These are phyloP conservation scores for Zonitis immaculata DNA, from an alignment of 2,888 invertebrate species.

Conservation along the genomic window DNA sequence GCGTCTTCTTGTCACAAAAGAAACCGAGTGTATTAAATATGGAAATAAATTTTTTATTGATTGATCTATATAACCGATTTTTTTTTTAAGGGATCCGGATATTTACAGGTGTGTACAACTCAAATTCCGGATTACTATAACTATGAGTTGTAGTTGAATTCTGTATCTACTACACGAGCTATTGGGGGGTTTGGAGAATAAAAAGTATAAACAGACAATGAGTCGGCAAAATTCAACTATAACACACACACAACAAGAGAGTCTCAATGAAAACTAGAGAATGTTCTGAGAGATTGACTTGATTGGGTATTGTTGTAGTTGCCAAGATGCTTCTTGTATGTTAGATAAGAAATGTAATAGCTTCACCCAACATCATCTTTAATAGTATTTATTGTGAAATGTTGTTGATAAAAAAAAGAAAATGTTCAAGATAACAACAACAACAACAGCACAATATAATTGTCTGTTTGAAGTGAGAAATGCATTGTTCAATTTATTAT, in stretches of 20 bases:
- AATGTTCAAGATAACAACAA: slow-evolving; percentile 3
- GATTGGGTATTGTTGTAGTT: slow-evolving; percentile 22
- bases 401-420: slow-evolving; percentile 3
- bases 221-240: slow-evolving; percentile 27
- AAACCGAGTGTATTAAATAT: not conserved
- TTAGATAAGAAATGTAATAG: slow-evolving; percentile 10
- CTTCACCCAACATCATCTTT: slow-evolving; percentile 1
- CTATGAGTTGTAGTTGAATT: no score
- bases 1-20: not conserved
- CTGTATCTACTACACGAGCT: not conserved
- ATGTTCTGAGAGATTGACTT: slow-evolving; percentile 28
- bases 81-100: not conserved
- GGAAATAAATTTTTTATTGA: not conserved
- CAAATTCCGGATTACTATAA: not conserved
- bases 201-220: slow-evolving; percentile 31
- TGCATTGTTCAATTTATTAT: slow-evolving; percentile 5
- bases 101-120: not conserved
- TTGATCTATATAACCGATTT: no score
- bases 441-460: slow-evolving; percentile 8
- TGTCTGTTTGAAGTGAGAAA: slow-evolving; percentile 7
- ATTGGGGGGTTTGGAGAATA: slow-evolving; percentile 7
- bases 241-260: no score
- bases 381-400: not conserved
- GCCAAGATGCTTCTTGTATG: not conserved
- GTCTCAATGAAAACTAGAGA: slow-evolving; percentile 26